A percentile compares a stretch with the other conserved stretches of the same genome.
Evolutionary conservation across 2,113 vertebrate genomes (phyloP).

Genomic region (Myocastor coypus): DNA sequence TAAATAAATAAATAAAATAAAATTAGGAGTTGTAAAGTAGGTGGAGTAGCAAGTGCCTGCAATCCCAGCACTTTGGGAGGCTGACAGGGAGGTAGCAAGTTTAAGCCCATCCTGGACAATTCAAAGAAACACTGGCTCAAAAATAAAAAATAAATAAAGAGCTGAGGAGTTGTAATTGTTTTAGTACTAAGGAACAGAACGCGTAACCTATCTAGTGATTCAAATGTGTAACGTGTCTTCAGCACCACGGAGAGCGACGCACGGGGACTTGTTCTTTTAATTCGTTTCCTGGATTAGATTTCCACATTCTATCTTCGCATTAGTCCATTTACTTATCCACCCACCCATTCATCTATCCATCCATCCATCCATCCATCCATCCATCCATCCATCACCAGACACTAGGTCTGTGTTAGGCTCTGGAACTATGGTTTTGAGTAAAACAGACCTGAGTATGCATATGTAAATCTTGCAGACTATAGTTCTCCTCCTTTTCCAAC

Average conservation of each 20-base stretch:
- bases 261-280: fast-evolving
- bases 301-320: background rate
- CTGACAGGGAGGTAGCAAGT: background rate
- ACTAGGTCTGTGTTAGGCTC: background rate
- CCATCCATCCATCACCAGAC: background rate
- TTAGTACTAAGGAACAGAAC: background rate
- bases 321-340: background rate
- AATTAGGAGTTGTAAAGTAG: background rate
- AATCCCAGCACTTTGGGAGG: background rate
- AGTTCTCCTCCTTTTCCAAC: background rate
- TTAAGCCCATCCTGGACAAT: background rate
- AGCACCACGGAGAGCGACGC: constrained; percentile 65
- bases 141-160: background rate
- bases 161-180: background rate
- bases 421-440: background rate
- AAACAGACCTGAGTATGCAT: background rate
- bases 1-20: too few species aligned
- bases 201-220: fast-evolving
- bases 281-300: background rate
- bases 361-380: background rate
- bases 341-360: background rate
- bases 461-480: background rate
- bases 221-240: background rate
- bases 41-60: background rate
- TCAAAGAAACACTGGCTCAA: background rate